phyloP scores from a whole-genome alignment of 2,797 vertebrate species.

The Neomorphus geoffroyi region DNA sequence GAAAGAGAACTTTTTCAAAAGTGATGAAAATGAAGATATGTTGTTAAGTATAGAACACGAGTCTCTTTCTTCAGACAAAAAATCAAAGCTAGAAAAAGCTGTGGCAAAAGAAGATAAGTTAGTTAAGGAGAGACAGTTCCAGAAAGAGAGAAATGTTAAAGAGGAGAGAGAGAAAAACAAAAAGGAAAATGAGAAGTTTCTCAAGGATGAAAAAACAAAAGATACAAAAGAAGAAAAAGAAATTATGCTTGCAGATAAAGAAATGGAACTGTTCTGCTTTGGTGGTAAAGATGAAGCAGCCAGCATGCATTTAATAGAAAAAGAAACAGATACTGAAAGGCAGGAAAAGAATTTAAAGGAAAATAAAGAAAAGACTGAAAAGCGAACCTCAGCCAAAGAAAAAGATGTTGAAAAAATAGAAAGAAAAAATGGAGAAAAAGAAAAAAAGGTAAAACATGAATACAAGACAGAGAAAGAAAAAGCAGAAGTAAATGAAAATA shows the following conservation, averaged over 20 bases:
- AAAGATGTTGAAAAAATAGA: constrained; percentile 90
- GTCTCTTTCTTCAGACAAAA: constrained; percentile 80
- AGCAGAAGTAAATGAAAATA: constrained; percentile 82
- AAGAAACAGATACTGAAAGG: constrained; percentile 83
- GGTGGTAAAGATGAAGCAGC: constrained; percentile 64
- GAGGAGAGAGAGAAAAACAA: constrained; percentile 88
- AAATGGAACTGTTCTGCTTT: constrained; percentile 77
- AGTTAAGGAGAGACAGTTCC: constrained; percentile 85
- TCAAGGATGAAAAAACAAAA: constrained; percentile 87
- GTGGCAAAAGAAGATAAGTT: constrained; percentile 87
- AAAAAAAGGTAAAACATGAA: constrained; percentile 90
- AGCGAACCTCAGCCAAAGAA: constrained; percentile 85
- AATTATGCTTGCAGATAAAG: constrained; percentile 76
- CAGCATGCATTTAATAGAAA: constrained; percentile 60
- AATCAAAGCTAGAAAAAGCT: constrained; percentile 79
- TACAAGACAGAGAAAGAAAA: constrained; percentile 85
- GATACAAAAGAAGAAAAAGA: constrained; percentile 88
- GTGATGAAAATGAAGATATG: constrained; percentile 90
- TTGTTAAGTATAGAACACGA: constrained; percentile 84
- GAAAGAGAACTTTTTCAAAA: constrained; percentile 99
- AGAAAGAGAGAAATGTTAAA: constrained; percentile 86
- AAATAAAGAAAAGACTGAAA: constrained; percentile 88
- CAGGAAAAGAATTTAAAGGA: constrained; percentile 83
- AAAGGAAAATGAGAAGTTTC: constrained; percentile 84
- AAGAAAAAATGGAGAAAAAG: constrained; percentile 89